A percentile compares a stretch with the other conserved stretches of the same genome.
Conservation (phyloP, 2,113 vertebrate genomes). For the Paedocypris sp. region DNA sequence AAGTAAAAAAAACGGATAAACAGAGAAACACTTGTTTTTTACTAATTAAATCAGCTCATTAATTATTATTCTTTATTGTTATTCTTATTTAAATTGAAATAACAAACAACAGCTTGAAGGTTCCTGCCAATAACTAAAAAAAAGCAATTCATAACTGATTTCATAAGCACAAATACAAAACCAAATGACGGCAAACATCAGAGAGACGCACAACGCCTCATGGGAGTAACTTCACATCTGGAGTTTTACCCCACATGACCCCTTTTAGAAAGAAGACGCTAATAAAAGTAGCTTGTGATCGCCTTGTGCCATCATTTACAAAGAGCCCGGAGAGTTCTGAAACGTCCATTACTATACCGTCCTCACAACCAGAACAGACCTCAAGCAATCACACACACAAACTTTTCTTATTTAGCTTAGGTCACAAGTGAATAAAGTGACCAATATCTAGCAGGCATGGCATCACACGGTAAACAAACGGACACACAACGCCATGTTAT, state of each 20-base stretch:
- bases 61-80: no score
- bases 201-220: neutral
- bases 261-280: neutral
- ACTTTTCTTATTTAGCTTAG: no score
- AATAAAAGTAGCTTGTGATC: slow-evolving; percentile 17
- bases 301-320: neutral
- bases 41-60: no score
- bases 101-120: no score
- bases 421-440: neutral
- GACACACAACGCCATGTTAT: neutral
- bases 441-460: neutral
- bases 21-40: no score
- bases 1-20: no score
- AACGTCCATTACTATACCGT: neutral
- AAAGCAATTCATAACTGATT: no score
- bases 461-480: neutral
- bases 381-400: neutral
- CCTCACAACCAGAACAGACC: neutral
- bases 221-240: neutral
- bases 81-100: no score
- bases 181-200: neutral
- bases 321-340: neutral
- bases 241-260: slow-evolving; percentile 1
- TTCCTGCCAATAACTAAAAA: no score
- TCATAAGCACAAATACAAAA: no score